phyloP scores from a whole-genome alignment of 2,888 invertebrate genomes.

The Lamproptera curius region DNA sequence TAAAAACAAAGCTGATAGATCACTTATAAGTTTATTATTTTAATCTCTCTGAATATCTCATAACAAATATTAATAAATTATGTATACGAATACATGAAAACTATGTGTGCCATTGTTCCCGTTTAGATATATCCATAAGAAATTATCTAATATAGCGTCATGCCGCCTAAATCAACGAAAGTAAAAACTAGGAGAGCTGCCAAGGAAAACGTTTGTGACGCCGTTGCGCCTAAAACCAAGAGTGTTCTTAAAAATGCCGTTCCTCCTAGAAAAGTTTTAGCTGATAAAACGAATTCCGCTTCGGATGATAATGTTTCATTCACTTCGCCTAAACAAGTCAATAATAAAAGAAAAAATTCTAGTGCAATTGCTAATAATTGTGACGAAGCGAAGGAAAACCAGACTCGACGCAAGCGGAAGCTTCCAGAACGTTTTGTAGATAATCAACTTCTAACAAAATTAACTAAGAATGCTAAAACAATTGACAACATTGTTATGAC shows the following conservation, averaged over 20 bases:
- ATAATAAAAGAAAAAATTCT: conserved; percentile 27
- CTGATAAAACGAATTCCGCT: conserved; percentile 65
- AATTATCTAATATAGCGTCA: too few relatives aligned
- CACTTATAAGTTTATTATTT: background rate
- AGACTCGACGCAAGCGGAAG: conserved; percentile 47
- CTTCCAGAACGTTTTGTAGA: conserved; percentile 48
- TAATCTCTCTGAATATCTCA: too few relatives aligned
- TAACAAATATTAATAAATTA: too few relatives aligned
- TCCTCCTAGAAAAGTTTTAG: conserved; percentile 46
- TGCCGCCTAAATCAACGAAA: conserved; percentile 59
- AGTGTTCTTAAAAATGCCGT: conserved; percentile 33
- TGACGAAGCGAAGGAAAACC: conserved; percentile 21
- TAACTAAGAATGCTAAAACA: conserved; percentile 35
- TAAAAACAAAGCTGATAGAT: conserved; percentile 19
- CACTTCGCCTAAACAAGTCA: conserved; percentile 27
- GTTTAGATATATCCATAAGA: too few relatives aligned
- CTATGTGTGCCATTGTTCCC: too few relatives aligned
- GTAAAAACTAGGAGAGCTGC: conserved; percentile 42
- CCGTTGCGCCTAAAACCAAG: conserved; percentile 35
- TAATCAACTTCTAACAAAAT: conserved; percentile 37
- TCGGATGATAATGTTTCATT: conserved; percentile 55
- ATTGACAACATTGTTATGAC: background rate
- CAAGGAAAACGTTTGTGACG: conserved; percentile 50
- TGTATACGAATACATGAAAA: too few relatives aligned
- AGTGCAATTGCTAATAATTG: conserved; percentile 14